These are phyloP conservation scores for Caenorhabditis sp. DNA, from an alignment of 2,888 invertebrate genomes.

Conservation along the genomic window DNA sequence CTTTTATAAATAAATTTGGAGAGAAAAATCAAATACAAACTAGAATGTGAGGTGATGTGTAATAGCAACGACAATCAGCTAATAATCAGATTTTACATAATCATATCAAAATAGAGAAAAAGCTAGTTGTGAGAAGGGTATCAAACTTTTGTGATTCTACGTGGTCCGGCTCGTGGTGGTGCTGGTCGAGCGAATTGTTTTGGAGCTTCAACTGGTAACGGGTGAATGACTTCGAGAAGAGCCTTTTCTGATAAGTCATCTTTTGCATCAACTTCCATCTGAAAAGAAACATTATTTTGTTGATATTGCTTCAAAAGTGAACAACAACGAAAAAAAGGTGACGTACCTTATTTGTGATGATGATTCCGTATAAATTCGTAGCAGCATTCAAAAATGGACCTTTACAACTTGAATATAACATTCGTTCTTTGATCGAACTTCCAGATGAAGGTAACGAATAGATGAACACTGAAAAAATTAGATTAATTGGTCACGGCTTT, in stretches of 20 bases:
- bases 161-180: conserved; percentile 77
- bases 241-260: conserved; percentile 89
- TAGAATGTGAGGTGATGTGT: background rate
- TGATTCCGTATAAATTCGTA: conserved; percentile 79
- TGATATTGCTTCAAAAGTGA: background rate
- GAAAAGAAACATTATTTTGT: conserved; percentile 19
- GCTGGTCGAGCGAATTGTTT: conserved; percentile 95
- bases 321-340: too few species aligned
- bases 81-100: background rate
- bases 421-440: conserved; percentile 91
- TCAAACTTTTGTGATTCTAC: conserved; percentile 66
- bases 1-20: background rate
- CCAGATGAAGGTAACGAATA: conserved; percentile 98
- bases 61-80: background rate
- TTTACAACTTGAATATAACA: conserved; percentile 98
- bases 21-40: background rate
- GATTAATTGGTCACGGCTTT: background rate
- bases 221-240: conserved; percentile 86
- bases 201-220: conserved; percentile 48
- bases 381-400: conserved; percentile 86
- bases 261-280: conserved; percentile 83
- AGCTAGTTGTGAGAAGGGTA: conserved; percentile 2
- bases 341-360: conserved; percentile 84
- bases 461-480: conserved; percentile 85
- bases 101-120: background rate